Evolutionary conservation across 2,888 invertebrate species (phyloP).

Genomic region (Macaria notata): DNA sequence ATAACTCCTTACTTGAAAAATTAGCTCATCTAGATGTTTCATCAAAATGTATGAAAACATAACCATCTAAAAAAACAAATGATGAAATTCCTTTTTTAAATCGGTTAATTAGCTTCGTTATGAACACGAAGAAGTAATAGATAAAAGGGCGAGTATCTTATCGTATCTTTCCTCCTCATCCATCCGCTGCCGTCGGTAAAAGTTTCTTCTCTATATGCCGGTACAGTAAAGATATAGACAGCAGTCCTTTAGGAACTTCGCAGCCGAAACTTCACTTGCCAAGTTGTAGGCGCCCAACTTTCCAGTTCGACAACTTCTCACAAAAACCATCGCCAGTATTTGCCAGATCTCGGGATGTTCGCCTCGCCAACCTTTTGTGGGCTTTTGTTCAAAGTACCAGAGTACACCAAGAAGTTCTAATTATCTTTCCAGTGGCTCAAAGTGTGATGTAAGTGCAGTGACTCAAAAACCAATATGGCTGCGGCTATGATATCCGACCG

Average conservation of each 20-base stretch:
- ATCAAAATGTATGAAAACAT: no score
- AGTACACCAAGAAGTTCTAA: constrained; percentile 4
- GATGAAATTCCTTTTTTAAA: no score
- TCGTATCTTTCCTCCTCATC: constrained; percentile 45
- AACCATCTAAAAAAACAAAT: no score
- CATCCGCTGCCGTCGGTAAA: constrained; percentile 11
- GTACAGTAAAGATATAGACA: not conserved
- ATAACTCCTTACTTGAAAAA: no score
- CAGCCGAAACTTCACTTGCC: constrained; percentile 67
- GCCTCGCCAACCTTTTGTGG: constrained; percentile 18
- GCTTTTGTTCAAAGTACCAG: constrained; percentile 41
- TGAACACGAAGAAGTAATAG: constrained; percentile 22
- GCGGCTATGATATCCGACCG: constrained; percentile 81
- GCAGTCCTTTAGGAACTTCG: constrained; percentile 65
- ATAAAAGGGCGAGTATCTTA: constrained; percentile 27
- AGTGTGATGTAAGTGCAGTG: constrained; percentile 12
- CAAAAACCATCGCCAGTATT: constrained; percentile 60
- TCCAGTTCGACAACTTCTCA: constrained; percentile 60
- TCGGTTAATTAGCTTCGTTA: constrained; percentile 5
- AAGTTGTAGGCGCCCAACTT: constrained; percentile 70
- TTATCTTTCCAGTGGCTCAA: not conserved
- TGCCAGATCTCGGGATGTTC: constrained; percentile 34
- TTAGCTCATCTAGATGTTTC: no score
- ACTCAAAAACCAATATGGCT: constrained; percentile 66
- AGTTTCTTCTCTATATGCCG: constrained; percentile 16